phyloP scores from a whole-genome alignment of 2,113 vertebrate species.

The Motacilla alba region DNA sequence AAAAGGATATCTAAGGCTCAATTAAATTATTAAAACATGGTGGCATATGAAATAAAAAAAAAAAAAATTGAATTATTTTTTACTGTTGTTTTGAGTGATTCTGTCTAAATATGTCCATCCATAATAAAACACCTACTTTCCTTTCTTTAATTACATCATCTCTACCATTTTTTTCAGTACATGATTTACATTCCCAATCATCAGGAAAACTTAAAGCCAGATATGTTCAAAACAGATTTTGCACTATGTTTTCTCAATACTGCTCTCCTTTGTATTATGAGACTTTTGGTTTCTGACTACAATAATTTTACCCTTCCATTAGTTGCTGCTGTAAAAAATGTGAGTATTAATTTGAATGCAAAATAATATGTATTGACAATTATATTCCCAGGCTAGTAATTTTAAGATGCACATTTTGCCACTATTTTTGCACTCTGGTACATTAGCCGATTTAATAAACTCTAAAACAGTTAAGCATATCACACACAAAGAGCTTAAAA shows the following conservation, averaged over 20 bases:
- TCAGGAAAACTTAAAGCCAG: neutral
- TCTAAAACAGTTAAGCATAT: slow-evolving; percentile 1
- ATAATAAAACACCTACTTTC: neutral
- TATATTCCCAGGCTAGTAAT: slow-evolving; percentile 18
- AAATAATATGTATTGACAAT: slow-evolving; percentile 32
- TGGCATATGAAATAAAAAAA: neutral
- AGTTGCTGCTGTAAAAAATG: neutral
- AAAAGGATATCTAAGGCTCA: neutral
- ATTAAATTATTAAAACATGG: neutral
- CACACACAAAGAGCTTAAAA: neutral
- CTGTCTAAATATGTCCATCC: neutral
- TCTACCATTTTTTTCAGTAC: neutral
- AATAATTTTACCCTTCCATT: slow-evolving; percentile 42
- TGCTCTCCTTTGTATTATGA: neutral
- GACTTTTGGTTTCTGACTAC: slow-evolving; percentile 20
- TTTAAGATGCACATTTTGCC: slow-evolving; percentile 23
- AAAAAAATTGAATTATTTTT: neutral
- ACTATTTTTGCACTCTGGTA: neutral
- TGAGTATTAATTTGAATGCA: slow-evolving; percentile 43
- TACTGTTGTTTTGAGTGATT: neutral
- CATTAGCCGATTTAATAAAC: slow-evolving; percentile 20
- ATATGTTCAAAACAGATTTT: neutral
- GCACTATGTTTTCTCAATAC: neutral
- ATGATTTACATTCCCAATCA: neutral
- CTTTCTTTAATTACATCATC: neutral